Percentiles rank a stretch among this genome's conserved stretches.
Conservation (phyloP, 2,888 invertebrate species). For the Embidobia sp. region DNA sequence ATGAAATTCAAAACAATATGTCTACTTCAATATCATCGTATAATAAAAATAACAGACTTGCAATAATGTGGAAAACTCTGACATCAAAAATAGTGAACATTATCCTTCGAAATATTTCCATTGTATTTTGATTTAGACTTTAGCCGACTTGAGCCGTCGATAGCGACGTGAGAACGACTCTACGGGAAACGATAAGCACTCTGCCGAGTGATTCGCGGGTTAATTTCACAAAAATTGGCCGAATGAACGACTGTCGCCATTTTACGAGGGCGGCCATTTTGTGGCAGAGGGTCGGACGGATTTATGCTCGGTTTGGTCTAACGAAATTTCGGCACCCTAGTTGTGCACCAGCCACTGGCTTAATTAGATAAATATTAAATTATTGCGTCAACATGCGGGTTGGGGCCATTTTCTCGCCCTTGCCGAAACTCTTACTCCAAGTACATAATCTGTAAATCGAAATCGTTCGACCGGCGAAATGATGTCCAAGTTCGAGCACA, state of each 20-base stretch:
- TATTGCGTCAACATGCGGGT: slow-evolving; percentile 72
- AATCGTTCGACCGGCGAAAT: slow-evolving; percentile 50
- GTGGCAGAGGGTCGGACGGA: slow-evolving; percentile 74
- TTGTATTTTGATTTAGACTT: neutral
- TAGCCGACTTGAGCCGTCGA: neutral
- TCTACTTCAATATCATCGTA: too few relatives aligned
- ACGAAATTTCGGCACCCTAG: slow-evolving; percentile 75
- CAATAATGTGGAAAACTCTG: too few relatives aligned
- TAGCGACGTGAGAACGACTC: slow-evolving; percentile 5
- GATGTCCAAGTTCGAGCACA: slow-evolving; percentile 42
- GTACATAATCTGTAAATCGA: slow-evolving; percentile 57
- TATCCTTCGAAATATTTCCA: neutral
- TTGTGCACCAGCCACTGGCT: slow-evolving; percentile 71
- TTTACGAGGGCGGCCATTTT: slow-evolving; percentile 74
- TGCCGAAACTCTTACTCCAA: slow-evolving; percentile 38
- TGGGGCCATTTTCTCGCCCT: slow-evolving; percentile 43
- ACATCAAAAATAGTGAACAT: too few relatives aligned
- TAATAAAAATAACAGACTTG: too few relatives aligned
- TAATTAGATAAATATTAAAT: slow-evolving; percentile 80
- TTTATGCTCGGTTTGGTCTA: slow-evolving; percentile 79
- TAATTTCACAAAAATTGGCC: slow-evolving; percentile 74
- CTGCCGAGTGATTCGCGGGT: slow-evolving; percentile 43
- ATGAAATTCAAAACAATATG: too few relatives aligned
- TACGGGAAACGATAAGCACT: slow-evolving; percentile 27
- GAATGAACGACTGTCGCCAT: slow-evolving; percentile 71